Conservation (phyloP, 2,888 invertebrate species). For the Thera britannica region DNA sequence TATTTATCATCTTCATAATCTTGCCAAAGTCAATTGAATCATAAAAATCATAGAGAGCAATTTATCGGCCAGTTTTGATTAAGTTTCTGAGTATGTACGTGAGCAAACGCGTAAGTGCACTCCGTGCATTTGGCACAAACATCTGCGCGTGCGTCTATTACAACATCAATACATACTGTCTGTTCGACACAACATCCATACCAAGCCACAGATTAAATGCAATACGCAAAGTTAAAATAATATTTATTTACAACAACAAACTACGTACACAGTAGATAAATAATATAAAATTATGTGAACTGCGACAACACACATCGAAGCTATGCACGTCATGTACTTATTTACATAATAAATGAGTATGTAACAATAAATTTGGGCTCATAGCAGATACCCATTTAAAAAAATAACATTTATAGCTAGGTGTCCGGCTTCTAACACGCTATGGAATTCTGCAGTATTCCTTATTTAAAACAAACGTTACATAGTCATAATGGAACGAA, state of each 20-base stretch:
- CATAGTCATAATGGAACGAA: conserved; percentile 62
- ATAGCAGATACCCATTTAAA: conserved; percentile 54
- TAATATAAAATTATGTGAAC: conserved; percentile 7
- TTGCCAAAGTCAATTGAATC: not conserved
- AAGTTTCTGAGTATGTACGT: conserved; percentile 29
- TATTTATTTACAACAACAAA: conserved; percentile 51
- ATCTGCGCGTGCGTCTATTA: conserved; percentile 47
- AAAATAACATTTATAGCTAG: conserved; percentile 40
- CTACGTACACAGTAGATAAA: conserved; percentile 41
- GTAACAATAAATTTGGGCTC: conserved; percentile 56
- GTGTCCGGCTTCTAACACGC: conserved; percentile 8
- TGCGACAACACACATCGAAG: not conserved
- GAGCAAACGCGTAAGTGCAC: conserved; percentile 61
- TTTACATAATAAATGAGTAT: conserved; percentile 71
- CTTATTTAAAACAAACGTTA: conserved; percentile 45
- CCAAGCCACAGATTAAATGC: conserved; percentile 45
- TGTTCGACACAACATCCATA: conserved; percentile 11
- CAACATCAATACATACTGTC: conserved; percentile 34
- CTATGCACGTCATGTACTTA: conserved; percentile 56
- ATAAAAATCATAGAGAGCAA: not conserved
- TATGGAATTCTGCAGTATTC: conserved; percentile 27
- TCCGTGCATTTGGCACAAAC: conserved; percentile 73
- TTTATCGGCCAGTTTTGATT: not conserved
- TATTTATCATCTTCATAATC: not conserved
- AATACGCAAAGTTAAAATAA: conserved; percentile 41